Conservation (phyloP, 2,888 invertebrate species). For the Amiota minor region DNA sequence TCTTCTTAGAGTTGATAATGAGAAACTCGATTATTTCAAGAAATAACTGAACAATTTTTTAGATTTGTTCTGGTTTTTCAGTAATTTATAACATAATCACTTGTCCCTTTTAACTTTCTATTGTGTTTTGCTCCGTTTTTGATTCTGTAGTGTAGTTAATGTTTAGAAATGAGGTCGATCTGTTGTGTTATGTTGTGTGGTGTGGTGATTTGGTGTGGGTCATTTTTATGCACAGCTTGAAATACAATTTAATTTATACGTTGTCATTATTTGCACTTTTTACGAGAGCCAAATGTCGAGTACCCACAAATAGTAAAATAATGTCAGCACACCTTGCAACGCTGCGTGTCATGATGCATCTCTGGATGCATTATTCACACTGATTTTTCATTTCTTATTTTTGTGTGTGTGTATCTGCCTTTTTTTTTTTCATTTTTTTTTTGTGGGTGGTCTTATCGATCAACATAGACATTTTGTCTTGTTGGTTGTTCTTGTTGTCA, state of each 20-base stretch:
- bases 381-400: neutral
- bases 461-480: slow-evolving; percentile 11
- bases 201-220: neutral
- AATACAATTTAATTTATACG: slow-evolving; percentile 22
- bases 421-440: neutral
- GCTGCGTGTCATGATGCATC: slow-evolving; percentile 4
- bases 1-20: too few relatives aligned
- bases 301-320: neutral
- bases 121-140: neutral
- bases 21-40: too few relatives aligned
- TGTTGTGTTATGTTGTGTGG: neutral
- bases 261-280: slow-evolving; percentile 18
- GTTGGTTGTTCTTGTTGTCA: neutral
- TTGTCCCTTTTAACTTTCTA: neutral
- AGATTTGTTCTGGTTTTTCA: neutral
- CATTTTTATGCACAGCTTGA: slow-evolving; percentile 22
- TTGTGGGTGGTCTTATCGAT: slow-evolving; percentile 15
- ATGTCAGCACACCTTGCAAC: slow-evolving; percentile 7
- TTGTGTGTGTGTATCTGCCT: neutral
- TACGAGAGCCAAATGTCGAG: neutral
- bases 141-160: neutral
- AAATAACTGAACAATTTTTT: neutral
- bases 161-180: neutral
- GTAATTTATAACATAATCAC: neutral
- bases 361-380: neutral